Conservation (phyloP, 2,888 invertebrate genomes). For the Pantelozetes paolii region DNA sequence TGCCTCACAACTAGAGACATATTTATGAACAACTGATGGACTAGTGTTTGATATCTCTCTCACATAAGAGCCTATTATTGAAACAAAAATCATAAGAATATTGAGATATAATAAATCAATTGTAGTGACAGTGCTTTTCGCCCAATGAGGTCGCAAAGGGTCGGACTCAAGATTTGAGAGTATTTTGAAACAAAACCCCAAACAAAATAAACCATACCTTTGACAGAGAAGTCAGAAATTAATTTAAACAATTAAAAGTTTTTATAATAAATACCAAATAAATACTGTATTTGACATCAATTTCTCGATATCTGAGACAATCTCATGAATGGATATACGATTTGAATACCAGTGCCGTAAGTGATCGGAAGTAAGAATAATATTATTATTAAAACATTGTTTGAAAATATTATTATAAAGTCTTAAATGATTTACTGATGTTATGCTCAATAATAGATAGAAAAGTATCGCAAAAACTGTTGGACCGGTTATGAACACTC, state of each 20-base stretch:
- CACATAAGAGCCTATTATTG: slow-evolving; percentile 4
- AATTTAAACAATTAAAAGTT: neutral
- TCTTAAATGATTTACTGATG: slow-evolving; percentile 7
- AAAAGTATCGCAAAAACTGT: neutral
- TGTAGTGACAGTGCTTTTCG: neutral
- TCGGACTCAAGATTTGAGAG: neutral
- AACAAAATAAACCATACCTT: neutral
- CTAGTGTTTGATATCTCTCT: neutral
- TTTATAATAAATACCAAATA: too few species aligned
- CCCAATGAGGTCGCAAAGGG: neutral
- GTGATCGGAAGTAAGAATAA: neutral
- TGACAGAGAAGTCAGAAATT: neutral
- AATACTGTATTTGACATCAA: slow-evolving; percentile 17
- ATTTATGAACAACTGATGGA: neutral
- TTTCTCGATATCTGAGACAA: neutral
- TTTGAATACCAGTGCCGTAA: neutral
- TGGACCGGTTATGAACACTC: neutral
- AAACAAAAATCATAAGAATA: neutral
- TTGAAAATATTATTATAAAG: slow-evolving; percentile 12
- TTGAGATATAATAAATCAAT: neutral
- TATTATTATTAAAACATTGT: neutral
- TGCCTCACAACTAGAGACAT: neutral
- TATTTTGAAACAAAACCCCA: slow-evolving; percentile 2
- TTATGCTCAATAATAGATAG: neutral
- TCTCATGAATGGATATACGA: neutral